phyloP scores from a whole-genome alignment of 2,113 vertebrate genomes.

The Gallinago paraguaiae region DNA sequence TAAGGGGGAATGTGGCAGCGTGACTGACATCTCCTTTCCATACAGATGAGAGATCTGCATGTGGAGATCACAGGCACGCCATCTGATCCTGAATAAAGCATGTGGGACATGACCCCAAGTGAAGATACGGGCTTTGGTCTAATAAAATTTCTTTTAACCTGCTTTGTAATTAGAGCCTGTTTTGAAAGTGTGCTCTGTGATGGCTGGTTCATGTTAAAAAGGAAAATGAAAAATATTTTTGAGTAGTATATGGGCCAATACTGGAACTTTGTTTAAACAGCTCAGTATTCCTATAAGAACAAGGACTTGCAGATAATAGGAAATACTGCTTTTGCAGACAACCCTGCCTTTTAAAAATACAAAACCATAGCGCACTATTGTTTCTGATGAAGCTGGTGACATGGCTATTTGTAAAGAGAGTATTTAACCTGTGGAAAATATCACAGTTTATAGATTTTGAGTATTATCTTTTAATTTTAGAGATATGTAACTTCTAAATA shows the following conservation, averaged over 20 bases:
- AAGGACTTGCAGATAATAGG: not conserved
- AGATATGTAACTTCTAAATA: not conserved
- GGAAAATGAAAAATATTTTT: conserved; percentile 11
- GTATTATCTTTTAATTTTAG: not conserved
- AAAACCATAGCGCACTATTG: not conserved
- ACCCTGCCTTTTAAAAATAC: not conserved
- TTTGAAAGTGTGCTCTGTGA: conserved; percentile 13
- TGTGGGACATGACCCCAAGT: conserved; percentile 20
- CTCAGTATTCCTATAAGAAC: not conserved
- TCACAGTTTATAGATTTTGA: not conserved
- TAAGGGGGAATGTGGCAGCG: not conserved
- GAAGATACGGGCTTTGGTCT: not conserved
- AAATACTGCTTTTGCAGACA: not conserved
- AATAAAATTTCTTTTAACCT: conserved; percentile 48
- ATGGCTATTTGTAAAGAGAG: not conserved
- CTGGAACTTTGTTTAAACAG: not conserved
- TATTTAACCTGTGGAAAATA: not conserved
- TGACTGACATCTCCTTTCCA: conserved; percentile 15
- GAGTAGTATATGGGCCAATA: not conserved
- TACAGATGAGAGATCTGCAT: conserved; percentile 25
- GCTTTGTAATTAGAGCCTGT: conserved; percentile 48
- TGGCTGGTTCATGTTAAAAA: conserved; percentile 18
- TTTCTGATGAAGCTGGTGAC: not conserved
- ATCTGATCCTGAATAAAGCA: conserved; percentile 38
- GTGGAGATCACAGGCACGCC: conserved; percentile 52